Base-by-base conservation (phyloP, 2,888 invertebrate species). In the Tigriopus californicus region DNA sequence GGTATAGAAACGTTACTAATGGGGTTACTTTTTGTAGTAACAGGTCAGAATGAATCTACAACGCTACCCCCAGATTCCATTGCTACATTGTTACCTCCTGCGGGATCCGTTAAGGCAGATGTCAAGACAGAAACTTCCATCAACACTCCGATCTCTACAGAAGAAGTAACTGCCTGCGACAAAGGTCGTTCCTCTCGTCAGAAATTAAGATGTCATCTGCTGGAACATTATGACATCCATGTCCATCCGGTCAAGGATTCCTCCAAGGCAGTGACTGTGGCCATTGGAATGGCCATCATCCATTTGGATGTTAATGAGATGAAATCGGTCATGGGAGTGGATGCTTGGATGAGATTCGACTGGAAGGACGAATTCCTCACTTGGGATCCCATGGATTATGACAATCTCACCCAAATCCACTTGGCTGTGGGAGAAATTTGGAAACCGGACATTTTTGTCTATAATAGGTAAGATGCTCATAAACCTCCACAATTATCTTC, bases 361-460 rank as follows among this genome's bases (percentile, higher is more conserved):
- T 58, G 58, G 58, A 49, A 24, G n/a, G 58, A 58, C 40, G 24
- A 48, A 40, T 48, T 15, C 25, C 49, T 58, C n/a, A n/a, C 48
- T 10, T 58, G 58, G 58, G 22, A 49, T 49, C 48, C 58, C 10
- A 8, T 13, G 18, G 46, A 57, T 13, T 57, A 24, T 57, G 47
- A 46, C 12, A 47, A 47, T 46, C 11, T 57, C 22, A 46, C 47
- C n/a, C 20, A 47, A 47, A 57, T 58, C 8, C 58, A 58, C 40
- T 58, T 58, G 25, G 22, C 24, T 22, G 15, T 20, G 25, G 33
- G 49, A 18, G 58, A 58, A 40, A 33, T 58, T 15, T 58, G 58
- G 58, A 52, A 49, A 49, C 58, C 58, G 20, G 58, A 58, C 18
- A 58, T 58, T 47, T 49, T 25, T 13, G 18, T 46, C 11, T 58